Evolutionary conservation across 2,113 vertebrate species (phyloP).

Genomic region (Calonectris borealis): DNA sequence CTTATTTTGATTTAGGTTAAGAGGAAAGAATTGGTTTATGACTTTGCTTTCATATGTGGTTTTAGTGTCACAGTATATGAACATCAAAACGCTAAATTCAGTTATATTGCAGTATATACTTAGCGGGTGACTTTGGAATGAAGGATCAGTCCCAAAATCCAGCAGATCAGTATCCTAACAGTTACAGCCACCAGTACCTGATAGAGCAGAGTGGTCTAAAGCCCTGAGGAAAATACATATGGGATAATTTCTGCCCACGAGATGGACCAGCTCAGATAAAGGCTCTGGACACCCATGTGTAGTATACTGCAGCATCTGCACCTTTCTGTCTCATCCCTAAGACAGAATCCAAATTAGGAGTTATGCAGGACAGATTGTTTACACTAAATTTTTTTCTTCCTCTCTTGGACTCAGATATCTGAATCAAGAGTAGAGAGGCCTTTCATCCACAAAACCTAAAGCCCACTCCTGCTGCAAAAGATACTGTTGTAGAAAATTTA

Average conservation of each 20-base stretch:
- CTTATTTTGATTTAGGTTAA: not conserved
- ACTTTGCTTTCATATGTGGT: not conserved
- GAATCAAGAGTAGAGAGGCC: not conserved
- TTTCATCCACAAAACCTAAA: not conserved
- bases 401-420: not conserved
- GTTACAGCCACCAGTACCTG: not conserved
- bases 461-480: not conserved
- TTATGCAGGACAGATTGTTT: not conserved
- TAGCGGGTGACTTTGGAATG: not conserved
- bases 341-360: not conserved
- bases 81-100: not conserved
- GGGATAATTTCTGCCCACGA: rapidly evolving
- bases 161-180: not conserved
- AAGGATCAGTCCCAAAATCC: not conserved
- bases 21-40: not conserved
- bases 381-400: not conserved
- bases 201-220: not conserved
- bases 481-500: not conserved
- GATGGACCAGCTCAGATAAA: not conserved
- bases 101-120: not conserved
- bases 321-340: not conserved
- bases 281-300: not conserved
- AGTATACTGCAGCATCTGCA: not conserved
- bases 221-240: not conserved
- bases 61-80: not conserved